These are phyloP conservation scores for Labeo catla DNA, from an alignment of 2,113 vertebrate species.

Conservation along the genomic window DNA sequence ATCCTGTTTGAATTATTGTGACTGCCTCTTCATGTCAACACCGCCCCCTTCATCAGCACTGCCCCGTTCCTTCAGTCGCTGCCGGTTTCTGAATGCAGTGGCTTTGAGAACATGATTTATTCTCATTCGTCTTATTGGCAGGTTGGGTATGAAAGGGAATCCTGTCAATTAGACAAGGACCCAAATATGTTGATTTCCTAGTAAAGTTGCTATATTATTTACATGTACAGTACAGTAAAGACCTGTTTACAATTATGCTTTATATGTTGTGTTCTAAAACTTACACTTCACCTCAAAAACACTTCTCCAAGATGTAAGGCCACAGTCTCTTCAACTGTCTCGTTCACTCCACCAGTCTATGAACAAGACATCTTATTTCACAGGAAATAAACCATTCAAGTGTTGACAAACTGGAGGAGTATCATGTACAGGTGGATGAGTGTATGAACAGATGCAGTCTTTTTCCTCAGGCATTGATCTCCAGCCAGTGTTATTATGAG, in stretches of 20 bases:
- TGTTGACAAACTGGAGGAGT: slow-evolving; percentile 5
- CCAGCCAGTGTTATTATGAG: slow-evolving; percentile 21
- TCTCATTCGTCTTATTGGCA: neutral
- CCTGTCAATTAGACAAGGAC: neutral
- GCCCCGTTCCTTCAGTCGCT: neutral
- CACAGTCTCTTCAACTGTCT: neutral
- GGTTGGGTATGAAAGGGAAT: neutral
- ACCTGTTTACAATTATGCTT: neutral
- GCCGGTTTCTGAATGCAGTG: neutral
- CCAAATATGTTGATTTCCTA: neutral
- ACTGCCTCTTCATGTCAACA: neutral
- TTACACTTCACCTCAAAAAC: neutral
- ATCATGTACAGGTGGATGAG: neutral
- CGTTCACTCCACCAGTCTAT: neutral
- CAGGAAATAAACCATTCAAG: neutral
- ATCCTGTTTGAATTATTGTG: neutral
- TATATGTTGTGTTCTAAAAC: neutral
- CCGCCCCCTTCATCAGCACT: neutral
- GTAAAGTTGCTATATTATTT: neutral
- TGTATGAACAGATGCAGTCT: slow-evolving; percentile 17
- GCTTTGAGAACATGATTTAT: neutral
- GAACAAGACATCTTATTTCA: neutral
- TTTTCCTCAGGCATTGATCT: slow-evolving; percentile 31
- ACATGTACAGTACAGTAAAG: neutral
- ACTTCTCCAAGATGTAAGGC: neutral